Evolutionary conservation across 2,113 vertebrate genomes (phyloP), one percentile per base, ranked within the genome.

Genomic region (Stigmatopora argus): DNA sequence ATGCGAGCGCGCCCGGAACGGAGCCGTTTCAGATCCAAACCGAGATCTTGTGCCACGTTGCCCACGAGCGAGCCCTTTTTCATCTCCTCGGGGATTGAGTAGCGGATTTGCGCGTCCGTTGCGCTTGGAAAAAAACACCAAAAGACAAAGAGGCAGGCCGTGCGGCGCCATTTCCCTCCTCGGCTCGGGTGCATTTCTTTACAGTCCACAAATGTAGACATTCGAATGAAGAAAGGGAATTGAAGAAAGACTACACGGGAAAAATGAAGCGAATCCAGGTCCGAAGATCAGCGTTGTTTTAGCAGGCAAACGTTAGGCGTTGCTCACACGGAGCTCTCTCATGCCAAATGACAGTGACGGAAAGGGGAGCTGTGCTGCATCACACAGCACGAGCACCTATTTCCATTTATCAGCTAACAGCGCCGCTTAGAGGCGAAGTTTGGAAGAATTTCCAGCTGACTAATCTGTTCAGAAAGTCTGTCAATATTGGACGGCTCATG

Each of bases 61-160:
- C 91, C 91, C 19, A 94, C 73, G 0, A 87, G 18, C 4, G 81
- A 78, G 0, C 83, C 85, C 0, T 85, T 82, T 55, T 83, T 79
- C 84, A 90, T 87, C 73, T 93, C 91, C 73, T 94, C 93, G 0
- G 86, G 88, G 26, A 92, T 82, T 0, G 91, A 89, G 75, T 93
- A 94, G 3, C 88, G 87, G 59, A 92, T 79, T 44, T 87, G 89
- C 46, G 35, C 58, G 18, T 41, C 18, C 10, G 18, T 60, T 21
- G 4, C 58, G 12, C 41, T 13, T 13, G 41, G 58, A 41, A 60
- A 44, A 44, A 60, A 44, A 44, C 35, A 21, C 10, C 34, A 60
- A 41, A 44, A 60, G 34, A 41, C 34, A 60, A 60, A 60, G 34
- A 60, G 57, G n/a, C 34, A 44, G 35, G 57, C 57, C 35, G 10